Base-by-base conservation (phyloP, 2,888 invertebrate genomes). In the Eumacrocentrus americanus region DNA sequence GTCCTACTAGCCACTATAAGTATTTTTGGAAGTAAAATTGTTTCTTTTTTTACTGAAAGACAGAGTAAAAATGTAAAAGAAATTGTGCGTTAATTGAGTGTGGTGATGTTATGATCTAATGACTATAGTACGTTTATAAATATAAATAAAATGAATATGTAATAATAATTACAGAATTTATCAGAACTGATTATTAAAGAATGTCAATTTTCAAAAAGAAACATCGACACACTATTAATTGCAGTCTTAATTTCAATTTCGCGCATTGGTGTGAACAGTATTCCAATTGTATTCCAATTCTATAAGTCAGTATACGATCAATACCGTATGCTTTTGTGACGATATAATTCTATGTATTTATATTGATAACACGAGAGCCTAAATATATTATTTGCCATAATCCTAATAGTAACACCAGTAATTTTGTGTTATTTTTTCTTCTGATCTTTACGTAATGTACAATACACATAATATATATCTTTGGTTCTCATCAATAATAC, bases 401-500 rank as follows among this genome's bases (percentile, higher is more conserved):
- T 42, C 20, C 42, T 25, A 46, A 46, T 12, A 23, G 11, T 20
- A 46, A 46, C 22, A 46, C 23, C 23, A 12, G 23, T 46, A 46
- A 46, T 46, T 22, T 25, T 46, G 12, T 3, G 12, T 22, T 25
- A 14, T n/a, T 46, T 12, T 22, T 25, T 46, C 12, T 18, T 46
- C 11, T 46, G 20, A 2, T 22, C 67, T 67, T 68, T 67, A 68
- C 63, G 62, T 65, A 70, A 71, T 71, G 63, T 70, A 70, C 69
- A 70, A 66, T 69, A 70, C 60, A 58, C 55, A 56, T 66, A 58
- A 53, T 51, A 53, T 66, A 66, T 65, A 65, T 72, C 70, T 72
- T 72, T 72, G 71, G 71, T 72, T 70, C 64, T 67, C 67, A 63
- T 70, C 67, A 66, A 67, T 68, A 69, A 67, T 67, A 67, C 62